Evolutionary conservation across 2,888 invertebrate species (phyloP), one percentile per base, ranked within the genome.

Genomic region (Vanessa cardui): DNA sequence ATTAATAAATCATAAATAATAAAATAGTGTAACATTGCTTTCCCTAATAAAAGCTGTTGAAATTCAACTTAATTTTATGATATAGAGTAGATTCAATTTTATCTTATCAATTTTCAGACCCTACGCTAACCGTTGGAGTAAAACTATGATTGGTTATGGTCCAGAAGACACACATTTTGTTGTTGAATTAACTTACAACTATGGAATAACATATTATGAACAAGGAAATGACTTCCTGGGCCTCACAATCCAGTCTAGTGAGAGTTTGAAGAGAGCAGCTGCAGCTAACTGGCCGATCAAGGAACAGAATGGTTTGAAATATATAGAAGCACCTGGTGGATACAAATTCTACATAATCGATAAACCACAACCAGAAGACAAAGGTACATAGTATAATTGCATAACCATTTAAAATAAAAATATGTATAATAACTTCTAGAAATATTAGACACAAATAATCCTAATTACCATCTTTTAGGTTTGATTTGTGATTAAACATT

Each of bases 121-220:
- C 0, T 99, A 99, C 81, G 98, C 97, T 78, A 98, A 98, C 79
- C 96, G 97, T 76, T 99, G 99, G 99, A 99, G 99, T 83, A 99
- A 99, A 92, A 99, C 99, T 0, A 99, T 99, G 99, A 95, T 99
- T 58, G 99, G 99, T 1, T 99, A 99, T 88, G 99, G 99, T 0
- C 96, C 97, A 0, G 99, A 99, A 90, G 97, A 98, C 78, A 94
- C 95, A 63, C 97, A 99, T 88, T 99, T 99, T 92, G 99, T 98
- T 0, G 94, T 99, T 26, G 99, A 99, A 84, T 93, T 99, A 56
- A 99, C 99, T 15, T 99, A 99, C 87, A 99, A 99, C 86, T 99
- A 99, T 84, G 98, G 98, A 26, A 95, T 99, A 26, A 96, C 96
- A 72, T 93, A 94, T 61, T 99, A 99, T 82, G 95, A 97, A 76